phyloP scores from a whole-genome alignment of 2,888 invertebrate genomes.

The Rapana venosa region DNA sequence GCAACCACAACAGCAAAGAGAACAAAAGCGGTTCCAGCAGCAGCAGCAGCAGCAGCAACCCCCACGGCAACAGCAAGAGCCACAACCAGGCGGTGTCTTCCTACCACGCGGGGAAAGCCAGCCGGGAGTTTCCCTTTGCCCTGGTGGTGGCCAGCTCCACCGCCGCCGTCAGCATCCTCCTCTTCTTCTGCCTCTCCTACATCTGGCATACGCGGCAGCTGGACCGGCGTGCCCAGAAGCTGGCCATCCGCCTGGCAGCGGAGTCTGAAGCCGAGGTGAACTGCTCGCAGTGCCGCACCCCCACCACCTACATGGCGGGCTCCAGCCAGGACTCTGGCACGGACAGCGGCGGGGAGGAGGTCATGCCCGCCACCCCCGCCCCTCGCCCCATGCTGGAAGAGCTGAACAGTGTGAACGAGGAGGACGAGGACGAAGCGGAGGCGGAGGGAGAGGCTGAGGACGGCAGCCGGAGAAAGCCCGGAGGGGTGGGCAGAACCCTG shows the following conservation, averaged over 20 bases:
- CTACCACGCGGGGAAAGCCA: neutral
- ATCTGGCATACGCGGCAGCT: conserved; percentile 67
- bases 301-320: conserved; percentile 42
- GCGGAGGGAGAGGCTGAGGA: conserved; percentile 44
- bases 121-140: conserved; percentile 62
- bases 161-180: conserved; percentile 67
- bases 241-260: conserved; percentile 65
- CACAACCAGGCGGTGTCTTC: neutral
- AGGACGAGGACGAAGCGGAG: conserved; percentile 42
- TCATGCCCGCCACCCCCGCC: neutral
- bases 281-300: conserved; percentile 43
- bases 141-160: conserved; percentile 69
- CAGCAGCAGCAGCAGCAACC: neutral
- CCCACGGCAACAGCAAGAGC: neutral
- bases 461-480: conserved; percentile 19
- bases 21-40: neutral
- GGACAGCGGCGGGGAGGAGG: conserved; percentile 36
- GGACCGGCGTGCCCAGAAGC: conserved; percentile 65
- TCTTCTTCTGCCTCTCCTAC: conserved; percentile 70
- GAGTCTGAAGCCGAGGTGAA: conserved; percentile 53
- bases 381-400: conserved; percentile 34
- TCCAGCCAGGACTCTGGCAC: conserved; percentile 32
- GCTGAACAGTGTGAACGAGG: conserved; percentile 39
- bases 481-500: conserved; percentile 42
- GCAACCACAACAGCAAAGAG: conserved; percentile 7